Evolutionary conservation across 2,888 invertebrate species (phyloP).

Genomic region (Lepidonotus clava): DNA sequence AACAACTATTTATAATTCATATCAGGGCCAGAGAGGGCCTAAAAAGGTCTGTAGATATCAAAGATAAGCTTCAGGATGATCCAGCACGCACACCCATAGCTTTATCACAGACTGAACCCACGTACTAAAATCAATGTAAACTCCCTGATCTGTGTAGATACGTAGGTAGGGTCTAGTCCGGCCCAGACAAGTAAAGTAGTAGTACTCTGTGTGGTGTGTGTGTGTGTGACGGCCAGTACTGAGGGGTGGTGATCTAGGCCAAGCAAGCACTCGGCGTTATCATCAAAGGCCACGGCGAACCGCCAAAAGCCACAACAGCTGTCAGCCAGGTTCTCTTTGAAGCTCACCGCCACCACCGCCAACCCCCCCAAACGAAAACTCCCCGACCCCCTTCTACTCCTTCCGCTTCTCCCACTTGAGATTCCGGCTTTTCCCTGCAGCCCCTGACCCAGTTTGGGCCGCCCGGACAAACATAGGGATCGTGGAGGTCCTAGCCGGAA

Average conservation of each 20-base stretch:
- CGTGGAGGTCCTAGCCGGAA: neutral
- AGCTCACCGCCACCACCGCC: neutral
- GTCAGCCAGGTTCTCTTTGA: neutral
- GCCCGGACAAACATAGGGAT: conserved; percentile 8
- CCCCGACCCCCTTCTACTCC: conserved; percentile 8
- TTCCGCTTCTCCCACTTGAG: neutral
- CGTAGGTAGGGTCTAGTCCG: too few species aligned
- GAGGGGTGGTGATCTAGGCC: neutral
- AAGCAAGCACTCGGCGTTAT: neutral
- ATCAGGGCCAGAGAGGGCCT: too few species aligned
- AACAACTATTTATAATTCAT: too few species aligned
- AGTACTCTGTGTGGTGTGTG: too few species aligned
- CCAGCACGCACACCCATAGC: too few species aligned
- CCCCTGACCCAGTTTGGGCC: conserved; percentile 13
- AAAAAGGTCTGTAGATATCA: too few species aligned
- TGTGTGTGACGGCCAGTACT: too few species aligned
- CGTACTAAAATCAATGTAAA: too few species aligned
- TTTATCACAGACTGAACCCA: too few species aligned
- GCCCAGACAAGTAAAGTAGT: neutral
- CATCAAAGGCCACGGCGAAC: conserved; percentile 6
- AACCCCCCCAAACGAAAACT: too few species aligned
- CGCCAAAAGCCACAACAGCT: conserved; percentile 41
- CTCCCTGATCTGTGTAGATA: too few species aligned
- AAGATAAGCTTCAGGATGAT: too few species aligned
- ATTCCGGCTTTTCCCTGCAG: conserved; percentile 42